A percentile compares a stretch with the other conserved stretches of the same genome.
Conservation (phyloP, 2,113 vertebrate species). For the Brevimyrus niger region DNA sequence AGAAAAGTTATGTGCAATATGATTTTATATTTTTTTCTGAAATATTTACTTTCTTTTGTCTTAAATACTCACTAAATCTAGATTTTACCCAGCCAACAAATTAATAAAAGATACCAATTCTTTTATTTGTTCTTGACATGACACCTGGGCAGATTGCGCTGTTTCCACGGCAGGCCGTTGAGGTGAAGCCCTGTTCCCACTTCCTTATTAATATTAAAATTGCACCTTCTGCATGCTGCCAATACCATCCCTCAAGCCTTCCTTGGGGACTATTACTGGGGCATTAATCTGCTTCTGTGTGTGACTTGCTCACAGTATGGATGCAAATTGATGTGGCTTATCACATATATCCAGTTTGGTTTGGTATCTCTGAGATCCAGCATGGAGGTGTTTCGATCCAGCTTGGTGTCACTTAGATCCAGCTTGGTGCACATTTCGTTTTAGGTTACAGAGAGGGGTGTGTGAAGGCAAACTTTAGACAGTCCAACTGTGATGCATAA, state of each 20-base stretch:
- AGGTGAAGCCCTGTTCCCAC: neutral
- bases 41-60: neutral
- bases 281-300: neutral
- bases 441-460: neutral
- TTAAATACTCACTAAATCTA: neutral
- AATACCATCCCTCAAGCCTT: neutral
- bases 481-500: neutral
- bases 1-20: neutral
- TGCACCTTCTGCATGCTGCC: neutral
- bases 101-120: neutral
- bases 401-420: neutral
- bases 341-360: neutral
- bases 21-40: neutral
- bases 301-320: neutral
- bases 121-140: neutral
- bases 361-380: neutral
- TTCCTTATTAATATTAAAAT: neutral
- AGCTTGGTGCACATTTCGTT: neutral
- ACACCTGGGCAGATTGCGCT: neutral
- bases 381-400: too few species aligned
- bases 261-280: neutral
- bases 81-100: neutral
- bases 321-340: neutral
- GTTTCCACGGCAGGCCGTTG: neutral
- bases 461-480: neutral